Evolutionary conservation across 2,113 vertebrate genomes (phyloP).

Genomic region (Hyperopisus bebe): DNA sequence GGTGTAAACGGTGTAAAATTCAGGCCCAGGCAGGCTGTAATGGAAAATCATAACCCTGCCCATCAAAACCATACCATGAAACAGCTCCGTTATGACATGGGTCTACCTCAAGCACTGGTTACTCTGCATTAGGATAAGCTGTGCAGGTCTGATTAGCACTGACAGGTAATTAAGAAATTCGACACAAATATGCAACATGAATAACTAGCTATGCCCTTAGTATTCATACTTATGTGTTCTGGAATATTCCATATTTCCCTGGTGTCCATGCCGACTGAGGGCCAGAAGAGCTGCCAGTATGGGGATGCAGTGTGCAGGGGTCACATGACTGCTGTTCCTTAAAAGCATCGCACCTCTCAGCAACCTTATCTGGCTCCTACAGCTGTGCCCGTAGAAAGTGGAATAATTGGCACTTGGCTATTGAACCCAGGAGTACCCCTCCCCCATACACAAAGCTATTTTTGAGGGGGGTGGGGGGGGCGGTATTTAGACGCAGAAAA

Average conservation of each 20-base stretch:
- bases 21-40: neutral
- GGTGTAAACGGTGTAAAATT: neutral
- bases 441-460: neutral
- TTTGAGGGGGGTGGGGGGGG: no score
- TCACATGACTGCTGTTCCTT: neutral
- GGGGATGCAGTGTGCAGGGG: neutral
- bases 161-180: neutral
- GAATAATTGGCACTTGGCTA: neutral
- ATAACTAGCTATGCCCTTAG: neutral
- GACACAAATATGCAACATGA: neutral
- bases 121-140: neutral
- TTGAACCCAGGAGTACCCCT: neutral
- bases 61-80: neutral
- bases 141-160: neutral
- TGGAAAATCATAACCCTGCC: neutral
- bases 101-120: neutral
- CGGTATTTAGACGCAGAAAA: neutral
- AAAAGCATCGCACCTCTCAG: neutral
- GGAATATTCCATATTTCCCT: neutral
- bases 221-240: neutral
- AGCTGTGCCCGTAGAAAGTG: constrained; percentile 13
- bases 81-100: neutral
- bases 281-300: neutral
- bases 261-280: neutral
- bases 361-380: constrained; percentile 17